Base-by-base conservation (phyloP, 2,113 vertebrate species). In the Oryzias woworae region DNA sequence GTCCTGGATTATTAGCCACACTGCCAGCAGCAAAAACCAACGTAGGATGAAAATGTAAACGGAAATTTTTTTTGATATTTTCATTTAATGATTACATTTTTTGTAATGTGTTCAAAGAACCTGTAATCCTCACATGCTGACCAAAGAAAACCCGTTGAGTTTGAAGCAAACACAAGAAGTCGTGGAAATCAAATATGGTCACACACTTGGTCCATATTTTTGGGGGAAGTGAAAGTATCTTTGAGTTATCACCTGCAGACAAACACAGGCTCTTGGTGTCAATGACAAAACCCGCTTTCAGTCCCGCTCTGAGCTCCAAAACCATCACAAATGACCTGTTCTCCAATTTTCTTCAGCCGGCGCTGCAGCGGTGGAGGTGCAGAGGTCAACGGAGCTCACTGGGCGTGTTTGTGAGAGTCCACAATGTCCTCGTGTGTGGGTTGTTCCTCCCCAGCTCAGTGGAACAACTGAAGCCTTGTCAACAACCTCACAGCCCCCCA, bases 381-480 rank as follows among this genome's bases (percentile, higher is more conserved):
- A 1, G 43, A 69, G 84, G 75, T 84, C 69, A 85, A 24, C n/a
- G 3, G 4, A 47, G 64, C 77, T 58, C 63, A 61, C 47, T 48
- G 60, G 62, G 20, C 79, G 49, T 80, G 72, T 84, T 47, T 49
- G 61, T 52, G 72, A 18, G 17, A 69, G 69, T 81, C 62, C 59
- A 75, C 66, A 63, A 42, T 85, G 79, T 84, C 72, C 84, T 87
- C 87, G 78, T 83, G 85, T 88, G 80, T 77, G 56, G 78, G 71
- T 78, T 88, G 86, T 87, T 85, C 70, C 62, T 72, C 66, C 45
- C 69, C 55, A 26, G 58, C 62, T 82, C 72, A 58, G 63, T 67
- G 75, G 85, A 87, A 91, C 86, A 91, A 89, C 83, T 60, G 54
- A 62, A 77, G 75, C 81, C 77, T 90, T 91, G 88, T 90, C 77